A percentile compares a stretch with the other conserved stretches of the same genome.
Conservation (phyloP, 2,113 vertebrate species). For the Coturnix japonica region DNA sequence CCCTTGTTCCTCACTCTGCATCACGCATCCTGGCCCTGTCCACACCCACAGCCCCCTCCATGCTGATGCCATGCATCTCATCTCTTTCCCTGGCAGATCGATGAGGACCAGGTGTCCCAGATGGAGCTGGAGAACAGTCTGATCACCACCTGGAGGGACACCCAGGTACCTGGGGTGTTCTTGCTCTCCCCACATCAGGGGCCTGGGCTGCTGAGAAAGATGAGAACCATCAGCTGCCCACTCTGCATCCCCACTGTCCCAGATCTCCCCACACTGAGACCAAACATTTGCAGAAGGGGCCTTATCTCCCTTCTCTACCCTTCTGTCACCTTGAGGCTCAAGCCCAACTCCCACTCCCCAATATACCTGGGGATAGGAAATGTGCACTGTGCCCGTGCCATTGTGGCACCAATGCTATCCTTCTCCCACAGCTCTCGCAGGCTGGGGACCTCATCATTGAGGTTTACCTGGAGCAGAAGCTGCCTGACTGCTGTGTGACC, state of each 20-base stretch:
- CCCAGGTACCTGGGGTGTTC: constrained; percentile 81
- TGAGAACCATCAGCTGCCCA: background rate
- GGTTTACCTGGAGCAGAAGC: constrained; percentile 92
- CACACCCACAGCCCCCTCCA: accelerated
- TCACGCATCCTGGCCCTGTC: background rate
- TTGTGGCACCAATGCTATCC: accelerated
- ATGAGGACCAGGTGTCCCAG: constrained; percentile 94
- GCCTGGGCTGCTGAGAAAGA: background rate
- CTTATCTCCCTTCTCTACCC: background rate
- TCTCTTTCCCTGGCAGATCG: constrained; percentile 80
- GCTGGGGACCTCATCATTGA: constrained; percentile 98
- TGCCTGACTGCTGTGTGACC: constrained; percentile 92
- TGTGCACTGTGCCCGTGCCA: background rate
- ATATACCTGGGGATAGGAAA: background rate
- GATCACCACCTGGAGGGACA: constrained; percentile 97
- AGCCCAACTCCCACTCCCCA: background rate
- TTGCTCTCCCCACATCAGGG: accelerated
- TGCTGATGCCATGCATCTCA: background rate
- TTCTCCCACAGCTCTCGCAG: constrained; percentile 86
- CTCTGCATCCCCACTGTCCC: background rate
- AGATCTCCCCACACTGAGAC: background rate
- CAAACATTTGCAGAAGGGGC: background rate
- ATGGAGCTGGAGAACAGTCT: constrained; percentile 97
- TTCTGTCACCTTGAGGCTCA: background rate
- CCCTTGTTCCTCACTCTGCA: background rate